Base-by-base conservation (phyloP, 2,888 invertebrate species). In the Chloromyia formosa region DNA sequence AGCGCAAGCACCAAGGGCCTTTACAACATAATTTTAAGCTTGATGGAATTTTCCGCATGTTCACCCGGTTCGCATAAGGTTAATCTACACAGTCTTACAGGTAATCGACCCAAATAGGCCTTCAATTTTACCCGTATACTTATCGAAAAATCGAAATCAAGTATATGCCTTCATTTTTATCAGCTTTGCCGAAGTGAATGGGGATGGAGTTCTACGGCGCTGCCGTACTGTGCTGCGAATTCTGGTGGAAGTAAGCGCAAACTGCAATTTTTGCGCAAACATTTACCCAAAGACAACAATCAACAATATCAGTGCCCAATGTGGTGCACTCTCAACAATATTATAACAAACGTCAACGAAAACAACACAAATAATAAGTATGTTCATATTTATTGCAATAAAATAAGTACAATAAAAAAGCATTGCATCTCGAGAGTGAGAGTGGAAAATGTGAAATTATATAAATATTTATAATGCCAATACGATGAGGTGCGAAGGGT, bases 251-350 rank as follows among this genome's bases (percentile, higher is more conserved):
- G 27, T 35, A 16, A 71, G 42, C 40, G 40, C 7, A 2, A 58
- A 56, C 14, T 71, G 42, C 71, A 69, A 54, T 69, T 69, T 66
- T 69, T 56, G 54, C 54, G 69, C 69, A 71, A 71, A 71, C 58
- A 71, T 71, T 71, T 71, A 58, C 58, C 42, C 58, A 40, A 40
- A 71, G 71, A 54, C 56, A 71, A 71, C 40, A 71, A 66, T 49
- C 66, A 49, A 49, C 49, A 23, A 45, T 66, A 66, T 66, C 66
- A 49, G 66, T 14, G 49, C 66, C 66, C 66, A 49, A 66, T 66
- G 66, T 49, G 23, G 22, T 66, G 66, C 45, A 66, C 18, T 35
- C 7, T 35, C 56, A 56, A 20, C 62, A 64, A 49, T 49, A 35
- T 35, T 45, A 22, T 49, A 22, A 66, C 66, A 45, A 20, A 66